Base-by-base conservation (phyloP, 2,888 invertebrate genomes). In the Sesia bembeciformis region DNA sequence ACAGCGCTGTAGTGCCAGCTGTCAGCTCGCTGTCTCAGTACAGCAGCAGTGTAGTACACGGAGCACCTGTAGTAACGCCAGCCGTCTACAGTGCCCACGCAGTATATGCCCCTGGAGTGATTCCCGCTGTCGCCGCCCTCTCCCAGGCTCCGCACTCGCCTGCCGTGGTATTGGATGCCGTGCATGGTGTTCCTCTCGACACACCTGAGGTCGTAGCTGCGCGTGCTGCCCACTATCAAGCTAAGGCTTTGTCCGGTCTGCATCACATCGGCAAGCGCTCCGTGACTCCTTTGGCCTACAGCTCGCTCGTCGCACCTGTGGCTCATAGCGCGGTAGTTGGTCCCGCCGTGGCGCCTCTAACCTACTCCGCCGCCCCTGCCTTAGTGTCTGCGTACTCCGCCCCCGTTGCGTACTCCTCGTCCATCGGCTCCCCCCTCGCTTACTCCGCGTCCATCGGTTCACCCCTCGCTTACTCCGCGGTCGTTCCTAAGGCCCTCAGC, bases 181-280 rank as follows among this genome's bases (percentile, higher is more conserved):
- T 80, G 51, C 70, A 81, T 62, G 88, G 89, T 54, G 89, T 89
- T 7, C 89, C 90, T 43, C 74, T 90, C 52, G 88, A 90, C 66
- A 90, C 90, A 8, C 85, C 87, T 59, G 89, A 86, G 58, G 89
- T 90, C 5, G 87, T 90, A 53, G 86, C 88, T 55, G 90, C 88
- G 42, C 86, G 85, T 56, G 80, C 81, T 52, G 82, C 79, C 5
- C 89, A 87, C 75, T 86, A 69, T 78, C 83, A 85, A 55, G 84
- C 88, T 53, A 87, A 86, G 72, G 86, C 85, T 53, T 67, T 85
- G 57, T 75, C 84, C 52, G 81, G 78, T 39, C 62, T 68, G 38
- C 89, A 90, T 65, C 82, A 84, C 55, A 74, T 90, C 53, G 71
- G 70, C 66, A 90, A 90, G 68, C 81, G 68, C 49, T 67, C 67